phyloP scores from a whole-genome alignment of 2,113 vertebrate genomes.

The Illadopsis cleaveri region DNA sequence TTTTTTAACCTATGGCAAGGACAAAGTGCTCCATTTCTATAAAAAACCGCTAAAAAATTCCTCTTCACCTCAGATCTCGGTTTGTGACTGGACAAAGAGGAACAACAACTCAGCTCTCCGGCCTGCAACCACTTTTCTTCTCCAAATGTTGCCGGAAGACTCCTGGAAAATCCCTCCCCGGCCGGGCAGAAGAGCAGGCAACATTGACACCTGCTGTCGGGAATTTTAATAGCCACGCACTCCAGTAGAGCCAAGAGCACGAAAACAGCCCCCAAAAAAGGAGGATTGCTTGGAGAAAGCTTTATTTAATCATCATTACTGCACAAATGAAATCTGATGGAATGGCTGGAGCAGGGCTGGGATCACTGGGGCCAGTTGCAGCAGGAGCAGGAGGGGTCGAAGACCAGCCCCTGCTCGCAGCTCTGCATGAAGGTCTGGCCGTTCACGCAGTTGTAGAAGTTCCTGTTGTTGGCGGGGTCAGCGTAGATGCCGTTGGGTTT shows the following conservation, averaged over 20 bases:
- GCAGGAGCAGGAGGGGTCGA: slow-evolving; percentile 72
- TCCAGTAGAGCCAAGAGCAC: rapidly evolving
- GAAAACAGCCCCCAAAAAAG: rapidly evolving
- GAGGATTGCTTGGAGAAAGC: neutral
- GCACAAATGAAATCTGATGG: rapidly evolving
- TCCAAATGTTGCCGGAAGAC: too few species aligned
- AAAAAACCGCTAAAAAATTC: neutral
- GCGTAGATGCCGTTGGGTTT: slow-evolving; percentile 75
- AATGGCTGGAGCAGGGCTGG: rapidly evolving
- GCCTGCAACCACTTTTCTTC: neutral
- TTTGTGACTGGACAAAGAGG: too few species aligned
- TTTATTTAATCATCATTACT: neutral
- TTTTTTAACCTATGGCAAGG: neutral
- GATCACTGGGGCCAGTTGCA: slow-evolving; percentile 56
- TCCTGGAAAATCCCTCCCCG: rapidly evolving
- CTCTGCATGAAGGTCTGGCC: slow-evolving; percentile 30
- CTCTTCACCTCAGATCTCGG: too few species aligned
- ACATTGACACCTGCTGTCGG: slow-evolving; percentile 38
- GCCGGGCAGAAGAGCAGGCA: neutral
- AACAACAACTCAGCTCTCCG: too few species aligned
- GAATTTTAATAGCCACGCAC: neutral
- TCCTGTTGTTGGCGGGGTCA: slow-evolving; percentile 58
- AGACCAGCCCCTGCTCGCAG: slow-evolving; percentile 62
- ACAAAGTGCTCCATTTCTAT: neutral
- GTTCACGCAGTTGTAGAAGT: slow-evolving; percentile 69